A percentile compares a stretch with the other conserved stretches of the same genome.
Evolutionary conservation across 2,797 vertebrate genomes (phyloP).

Genomic region (Channallabes apus): DNA sequence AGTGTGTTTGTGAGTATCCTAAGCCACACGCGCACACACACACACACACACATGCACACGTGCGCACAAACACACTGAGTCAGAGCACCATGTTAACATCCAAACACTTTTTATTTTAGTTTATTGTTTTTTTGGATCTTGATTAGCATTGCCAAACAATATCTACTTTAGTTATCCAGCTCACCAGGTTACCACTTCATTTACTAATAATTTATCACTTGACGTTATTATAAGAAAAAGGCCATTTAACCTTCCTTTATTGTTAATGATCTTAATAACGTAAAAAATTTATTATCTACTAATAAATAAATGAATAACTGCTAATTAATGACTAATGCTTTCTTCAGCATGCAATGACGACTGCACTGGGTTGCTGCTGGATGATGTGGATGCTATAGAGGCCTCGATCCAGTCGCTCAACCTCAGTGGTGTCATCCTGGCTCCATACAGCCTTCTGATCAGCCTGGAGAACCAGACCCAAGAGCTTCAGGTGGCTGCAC

Average conservation of each 20-base stretch:
- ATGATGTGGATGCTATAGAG: constrained; percentile 72
- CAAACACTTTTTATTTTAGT: background rate
- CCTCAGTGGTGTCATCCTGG: constrained; percentile 67
- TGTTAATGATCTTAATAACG: background rate
- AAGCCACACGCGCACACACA: background rate
- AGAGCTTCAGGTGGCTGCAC: constrained; percentile 73
- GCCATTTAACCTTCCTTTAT: background rate
- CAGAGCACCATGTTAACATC: background rate
- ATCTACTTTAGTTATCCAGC: background rate
- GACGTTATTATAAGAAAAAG: background rate
- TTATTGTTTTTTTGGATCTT: background rate
- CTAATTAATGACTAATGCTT: constrained; percentile 2
- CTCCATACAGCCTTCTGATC: constrained; percentile 75
- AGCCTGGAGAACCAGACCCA: constrained; percentile 76
- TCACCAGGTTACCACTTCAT: background rate
- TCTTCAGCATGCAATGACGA: constrained; percentile 84
- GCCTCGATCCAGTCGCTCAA: constrained; percentile 73
- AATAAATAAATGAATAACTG: background rate
- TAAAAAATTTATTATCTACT: background rate
- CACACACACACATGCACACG: background rate
- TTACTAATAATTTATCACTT: background rate
- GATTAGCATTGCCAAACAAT: background rate
- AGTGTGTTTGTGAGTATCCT: constrained; percentile 84
- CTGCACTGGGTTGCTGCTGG: constrained; percentile 81
- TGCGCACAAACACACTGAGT: no score